These are phyloP conservation scores for Apomyelois bistriatella DNA, from an alignment of 2,888 invertebrate species.

Conservation along the genomic window DNA sequence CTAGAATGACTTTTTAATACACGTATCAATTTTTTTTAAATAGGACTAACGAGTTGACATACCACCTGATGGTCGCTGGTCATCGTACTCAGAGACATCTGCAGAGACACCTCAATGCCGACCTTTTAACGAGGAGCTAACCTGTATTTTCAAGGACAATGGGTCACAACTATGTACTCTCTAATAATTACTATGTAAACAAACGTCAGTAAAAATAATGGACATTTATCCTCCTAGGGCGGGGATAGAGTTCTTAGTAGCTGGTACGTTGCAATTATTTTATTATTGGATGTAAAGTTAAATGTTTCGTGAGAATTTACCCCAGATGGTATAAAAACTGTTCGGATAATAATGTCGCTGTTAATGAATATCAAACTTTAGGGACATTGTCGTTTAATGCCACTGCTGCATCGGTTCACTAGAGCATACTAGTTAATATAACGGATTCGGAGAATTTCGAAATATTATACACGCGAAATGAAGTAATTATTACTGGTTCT, in stretches of 20 bases:
- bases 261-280: background rate
- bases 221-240: background rate
- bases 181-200: background rate
- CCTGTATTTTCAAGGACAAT: background rate
- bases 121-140: background rate
- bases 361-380: background rate
- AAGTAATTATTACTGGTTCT: too few species aligned
- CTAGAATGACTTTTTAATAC: constrained; percentile 7
- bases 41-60: background rate
- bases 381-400: too few species aligned
- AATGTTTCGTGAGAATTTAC: background rate
- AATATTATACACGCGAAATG: too few species aligned
- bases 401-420: too few species aligned
- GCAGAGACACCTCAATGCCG: constrained; percentile 2
- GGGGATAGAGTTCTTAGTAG: background rate
- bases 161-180: background rate
- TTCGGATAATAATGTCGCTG: background rate
- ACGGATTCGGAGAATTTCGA: too few species aligned
- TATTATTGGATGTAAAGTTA: constrained; percentile 2
- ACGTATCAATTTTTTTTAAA: background rate
- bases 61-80: background rate
- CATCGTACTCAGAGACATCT: constrained; percentile 1
- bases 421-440: too few species aligned
- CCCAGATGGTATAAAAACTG: background rate
- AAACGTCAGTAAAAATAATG: background rate